These are phyloP conservation scores for Saturnia pavonia DNA, from an alignment of 2,888 invertebrate genomes.

Conservation along the genomic window DNA sequence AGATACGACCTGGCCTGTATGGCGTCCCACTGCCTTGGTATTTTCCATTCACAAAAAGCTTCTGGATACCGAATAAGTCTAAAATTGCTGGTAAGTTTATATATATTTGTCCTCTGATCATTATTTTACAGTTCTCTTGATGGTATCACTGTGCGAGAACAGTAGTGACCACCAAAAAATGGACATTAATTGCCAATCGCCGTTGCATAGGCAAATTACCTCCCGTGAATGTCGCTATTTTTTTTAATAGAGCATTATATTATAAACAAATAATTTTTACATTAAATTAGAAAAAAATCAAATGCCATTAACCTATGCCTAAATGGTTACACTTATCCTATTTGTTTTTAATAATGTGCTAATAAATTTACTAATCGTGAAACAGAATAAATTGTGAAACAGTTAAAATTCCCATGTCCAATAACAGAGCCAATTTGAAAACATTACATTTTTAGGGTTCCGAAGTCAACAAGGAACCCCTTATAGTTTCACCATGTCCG, in stretches of 20 bases:
- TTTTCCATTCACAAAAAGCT: constrained; percentile 86
- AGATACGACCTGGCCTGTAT: constrained; percentile 92
- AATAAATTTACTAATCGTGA: background rate
- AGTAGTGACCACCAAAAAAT: background rate
- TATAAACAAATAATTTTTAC: no score
- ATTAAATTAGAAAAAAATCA: no score
- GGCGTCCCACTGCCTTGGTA: constrained; percentile 93
- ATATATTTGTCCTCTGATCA: background rate
- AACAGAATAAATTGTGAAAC: background rate
- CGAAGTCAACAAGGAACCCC: no score
- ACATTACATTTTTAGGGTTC: no score
- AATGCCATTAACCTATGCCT: background rate
- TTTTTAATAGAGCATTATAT: no score
- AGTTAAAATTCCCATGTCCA: background rate
- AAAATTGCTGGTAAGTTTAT: constrained; percentile 57
- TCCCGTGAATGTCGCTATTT: no score
- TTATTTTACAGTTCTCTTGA: no score
- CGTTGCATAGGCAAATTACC: no score
- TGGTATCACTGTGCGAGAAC: background rate
- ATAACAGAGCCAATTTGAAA: no score
- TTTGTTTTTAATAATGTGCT: background rate
- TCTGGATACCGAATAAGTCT: constrained; percentile 75
- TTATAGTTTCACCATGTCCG: no score
- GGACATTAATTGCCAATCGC: no score
- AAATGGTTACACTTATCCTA: background rate